These are phyloP conservation scores for Megalops cyprinoides DNA, from an alignment of 2,797 vertebrate genomes.

Conservation along the genomic window DNA sequence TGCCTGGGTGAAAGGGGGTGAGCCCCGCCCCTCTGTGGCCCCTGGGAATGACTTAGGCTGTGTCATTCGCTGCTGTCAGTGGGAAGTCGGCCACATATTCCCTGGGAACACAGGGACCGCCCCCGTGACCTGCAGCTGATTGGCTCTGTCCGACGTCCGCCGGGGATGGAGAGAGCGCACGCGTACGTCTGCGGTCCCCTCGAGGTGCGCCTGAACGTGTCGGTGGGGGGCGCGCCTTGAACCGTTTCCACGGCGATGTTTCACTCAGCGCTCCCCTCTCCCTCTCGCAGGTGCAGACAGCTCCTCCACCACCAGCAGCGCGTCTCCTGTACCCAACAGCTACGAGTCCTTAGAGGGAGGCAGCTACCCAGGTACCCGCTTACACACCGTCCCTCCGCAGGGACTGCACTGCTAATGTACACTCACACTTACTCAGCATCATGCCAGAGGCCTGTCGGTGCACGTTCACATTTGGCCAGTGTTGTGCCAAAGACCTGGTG, in stretches of 20 bases:
- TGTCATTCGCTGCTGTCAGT: background rate
- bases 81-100: background rate
- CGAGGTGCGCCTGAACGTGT: no score
- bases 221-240: no score
- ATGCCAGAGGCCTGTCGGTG: background rate
- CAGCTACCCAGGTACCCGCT: constrained; percentile 81
- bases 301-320: constrained; percentile 91
- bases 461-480: no score
- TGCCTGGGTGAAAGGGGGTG: background rate
- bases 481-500: no score
- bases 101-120: no score
- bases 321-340: constrained; percentile 88
- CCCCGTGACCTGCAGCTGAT: background rate
- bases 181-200: no score
- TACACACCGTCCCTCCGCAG: background rate
- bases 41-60: background rate
- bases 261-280: constrained; percentile 9
- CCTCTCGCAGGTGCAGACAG: constrained; percentile 83
- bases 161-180: no score
- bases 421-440: no score
- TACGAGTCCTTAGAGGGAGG: constrained; percentile 92
- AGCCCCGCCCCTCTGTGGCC: background rate
- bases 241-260: no score
- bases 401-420: no score
- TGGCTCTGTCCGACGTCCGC: no score